These are phyloP conservation scores for Ylistrum balloti DNA, from an alignment of 1,140 invertebrate species.

Conservation along the genomic window DNA sequence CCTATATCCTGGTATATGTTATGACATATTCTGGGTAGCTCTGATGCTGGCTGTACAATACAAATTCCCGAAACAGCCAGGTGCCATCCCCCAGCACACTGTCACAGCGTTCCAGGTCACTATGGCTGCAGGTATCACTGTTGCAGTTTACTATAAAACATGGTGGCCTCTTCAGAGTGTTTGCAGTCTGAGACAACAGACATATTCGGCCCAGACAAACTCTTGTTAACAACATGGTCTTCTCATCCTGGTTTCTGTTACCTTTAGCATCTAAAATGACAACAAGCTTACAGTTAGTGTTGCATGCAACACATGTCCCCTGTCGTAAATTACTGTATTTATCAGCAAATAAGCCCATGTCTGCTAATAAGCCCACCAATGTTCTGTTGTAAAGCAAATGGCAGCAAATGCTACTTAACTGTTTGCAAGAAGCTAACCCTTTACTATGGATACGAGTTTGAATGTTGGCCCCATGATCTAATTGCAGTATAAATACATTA, in stretches of 20 bases:
- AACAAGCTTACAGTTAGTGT: too few species aligned
- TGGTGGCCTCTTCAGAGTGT: conserved; percentile 57
- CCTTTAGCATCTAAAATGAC: conserved; percentile 56
- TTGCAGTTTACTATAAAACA: conserved; percentile 56
- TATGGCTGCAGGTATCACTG: conserved; percentile 45
- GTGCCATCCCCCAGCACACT: conserved; percentile 63
- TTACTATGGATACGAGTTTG: too few species aligned
- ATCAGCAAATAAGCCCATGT: too few species aligned
- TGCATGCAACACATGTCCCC: too few species aligned
- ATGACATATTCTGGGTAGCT: conserved; percentile 71
- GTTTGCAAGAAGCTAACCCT: too few species aligned
- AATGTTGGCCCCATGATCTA: too few species aligned
- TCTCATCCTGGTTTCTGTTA: conserved; percentile 46
- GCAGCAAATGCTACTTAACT: too few species aligned
- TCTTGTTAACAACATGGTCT: conserved; percentile 62
- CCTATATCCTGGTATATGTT: conserved; percentile 59
- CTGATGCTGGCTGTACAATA: conserved; percentile 61
- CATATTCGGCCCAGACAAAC: conserved; percentile 63
- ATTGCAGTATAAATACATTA: too few species aligned
- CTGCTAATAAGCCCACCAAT: too few species aligned
- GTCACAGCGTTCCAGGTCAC: conserved; percentile 43
- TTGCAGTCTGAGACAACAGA: conserved; percentile 37
- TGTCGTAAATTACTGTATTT: too few species aligned
- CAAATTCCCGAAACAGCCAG: conserved; percentile 67
- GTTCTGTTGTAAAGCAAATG: too few species aligned